Conservation (phyloP, 2,888 invertebrate genomes). For the Pheosia gnoma region DNA sequence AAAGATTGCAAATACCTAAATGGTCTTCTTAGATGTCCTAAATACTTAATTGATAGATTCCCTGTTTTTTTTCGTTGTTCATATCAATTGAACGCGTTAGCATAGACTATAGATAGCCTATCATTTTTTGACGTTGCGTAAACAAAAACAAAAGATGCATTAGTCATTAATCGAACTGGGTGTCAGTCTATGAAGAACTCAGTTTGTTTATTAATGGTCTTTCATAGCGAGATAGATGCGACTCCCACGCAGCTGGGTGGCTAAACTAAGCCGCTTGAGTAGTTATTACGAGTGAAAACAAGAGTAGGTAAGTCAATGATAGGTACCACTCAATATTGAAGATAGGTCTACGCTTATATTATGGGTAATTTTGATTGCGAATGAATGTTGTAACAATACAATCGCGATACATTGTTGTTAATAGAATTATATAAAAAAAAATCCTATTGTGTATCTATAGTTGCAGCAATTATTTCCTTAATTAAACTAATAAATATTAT, state of each 20-base stretch:
- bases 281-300: not conserved
- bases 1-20: too few species aligned
- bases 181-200: constrained; percentile 53
- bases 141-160: constrained; percentile 74
- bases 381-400: not conserved
- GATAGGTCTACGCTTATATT: too few species aligned
- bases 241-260: constrained; percentile 43
- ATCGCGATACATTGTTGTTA: not conserved
- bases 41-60: too few species aligned
- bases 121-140: constrained; percentile 52
- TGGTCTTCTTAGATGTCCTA: not conserved
- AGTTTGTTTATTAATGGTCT: constrained; percentile 56
- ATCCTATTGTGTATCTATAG: not conserved
- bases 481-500: not conserved
- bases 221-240: constrained; percentile 42
- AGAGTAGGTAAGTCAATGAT: not conserved
- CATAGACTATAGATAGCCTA: constrained; percentile 16
- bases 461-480: not conserved
- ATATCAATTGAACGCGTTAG: not conserved
- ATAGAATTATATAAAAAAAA: not conserved
- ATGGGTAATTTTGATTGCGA: not conserved
- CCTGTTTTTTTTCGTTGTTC: not conserved
- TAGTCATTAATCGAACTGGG: constrained; percentile 58
- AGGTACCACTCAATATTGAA: too few species aligned
- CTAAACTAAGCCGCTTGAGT: not conserved